These are phyloP conservation scores for Amphiprion ocellaris DNA, from an alignment of 2,113 vertebrate genomes.

Conservation along the genomic window DNA sequence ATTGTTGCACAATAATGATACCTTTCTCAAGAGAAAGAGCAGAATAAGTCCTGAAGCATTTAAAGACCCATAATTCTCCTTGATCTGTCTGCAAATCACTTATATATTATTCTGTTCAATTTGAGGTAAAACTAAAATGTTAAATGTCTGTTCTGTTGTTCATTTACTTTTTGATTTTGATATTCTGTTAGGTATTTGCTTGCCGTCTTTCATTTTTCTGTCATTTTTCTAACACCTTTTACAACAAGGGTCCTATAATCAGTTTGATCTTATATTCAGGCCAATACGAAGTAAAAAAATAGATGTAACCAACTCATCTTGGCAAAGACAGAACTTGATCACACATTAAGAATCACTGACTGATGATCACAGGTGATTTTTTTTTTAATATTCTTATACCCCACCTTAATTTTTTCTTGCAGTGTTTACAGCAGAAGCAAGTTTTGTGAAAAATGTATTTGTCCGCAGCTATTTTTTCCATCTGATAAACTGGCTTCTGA, in stretches of 20 bases:
- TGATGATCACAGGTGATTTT: neutral
- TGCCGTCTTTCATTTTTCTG: no score
- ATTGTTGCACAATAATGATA: neutral
- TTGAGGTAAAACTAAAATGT: no score
- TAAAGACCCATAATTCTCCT: no score
- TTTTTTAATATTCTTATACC: constrained; percentile 40
- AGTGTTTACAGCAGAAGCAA: constrained; percentile 90
- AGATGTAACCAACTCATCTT: neutral
- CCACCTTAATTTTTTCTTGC: constrained; percentile 89
- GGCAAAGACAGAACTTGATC: neutral
- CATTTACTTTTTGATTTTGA: no score
- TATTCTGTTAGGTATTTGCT: no score
- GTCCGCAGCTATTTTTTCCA: constrained; percentile 84
- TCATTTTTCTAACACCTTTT: no score
- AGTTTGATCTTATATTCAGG: neutral
- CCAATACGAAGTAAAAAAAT: neutral
- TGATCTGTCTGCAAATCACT: no score
- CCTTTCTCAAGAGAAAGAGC: neutral
- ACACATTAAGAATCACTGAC: constrained; percentile 1
- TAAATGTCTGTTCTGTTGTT: no score
- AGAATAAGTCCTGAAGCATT: no score
- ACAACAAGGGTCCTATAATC: neutral
- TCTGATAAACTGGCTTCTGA: constrained; percentile 83
- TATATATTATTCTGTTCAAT: no score
- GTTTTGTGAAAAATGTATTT: constrained; percentile 84